Percentiles rank a stretch among this genome's conserved stretches.
Evolutionary conservation across 2,888 invertebrate genomes (phyloP).

Genomic region (Caenorhabditis afra): DNA sequence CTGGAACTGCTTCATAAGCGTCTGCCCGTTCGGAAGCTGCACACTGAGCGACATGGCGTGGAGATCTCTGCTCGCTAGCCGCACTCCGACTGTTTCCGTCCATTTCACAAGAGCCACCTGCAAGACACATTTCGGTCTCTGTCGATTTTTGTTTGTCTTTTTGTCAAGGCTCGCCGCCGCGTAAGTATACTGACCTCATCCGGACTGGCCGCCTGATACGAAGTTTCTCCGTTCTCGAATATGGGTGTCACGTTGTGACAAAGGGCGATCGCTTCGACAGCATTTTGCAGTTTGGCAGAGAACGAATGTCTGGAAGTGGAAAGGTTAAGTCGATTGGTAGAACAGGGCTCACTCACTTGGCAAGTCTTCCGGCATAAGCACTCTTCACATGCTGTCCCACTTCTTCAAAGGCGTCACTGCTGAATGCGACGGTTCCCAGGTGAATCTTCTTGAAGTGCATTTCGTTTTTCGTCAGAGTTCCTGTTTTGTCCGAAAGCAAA

Average conservation of each 20-base stretch:
- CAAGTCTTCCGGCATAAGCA: slow-evolving; percentile 76
- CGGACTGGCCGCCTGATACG: slow-evolving; percentile 86
- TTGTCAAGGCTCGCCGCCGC: slow-evolving; percentile 7
- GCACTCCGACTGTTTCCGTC: slow-evolving; percentile 86
- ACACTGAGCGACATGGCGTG: slow-evolving; percentile 83
- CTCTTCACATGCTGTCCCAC: slow-evolving; percentile 80
- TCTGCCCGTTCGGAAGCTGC: slow-evolving; percentile 82
- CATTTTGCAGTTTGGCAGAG: slow-evolving; percentile 74
- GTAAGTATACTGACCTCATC: slow-evolving; percentile 83
- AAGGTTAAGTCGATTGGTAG: too few relatives aligned
- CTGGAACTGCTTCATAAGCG: slow-evolving; percentile 75
- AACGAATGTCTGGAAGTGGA: slow-evolving; percentile 70
- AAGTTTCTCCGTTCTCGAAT: slow-evolving; percentile 84
- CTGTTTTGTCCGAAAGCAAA: slow-evolving; percentile 97
- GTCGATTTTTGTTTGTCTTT: background rate
- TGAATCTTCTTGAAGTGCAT: slow-evolving; percentile 89
- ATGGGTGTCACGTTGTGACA: slow-evolving; percentile 99
- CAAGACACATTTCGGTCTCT: slow-evolving; percentile 9
- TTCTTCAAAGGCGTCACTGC: slow-evolving; percentile 90
- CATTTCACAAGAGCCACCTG: slow-evolving; percentile 86
- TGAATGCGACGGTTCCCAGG: slow-evolving; percentile 93
- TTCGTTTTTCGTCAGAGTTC: slow-evolving; percentile 97
- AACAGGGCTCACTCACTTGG: slow-evolving; percentile 53
- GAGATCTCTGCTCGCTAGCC: slow-evolving; percentile 84
- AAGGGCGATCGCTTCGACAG: slow-evolving; percentile 87